Conservation (phyloP, 2,113 vertebrate species). For the Meles meles region DNA sequence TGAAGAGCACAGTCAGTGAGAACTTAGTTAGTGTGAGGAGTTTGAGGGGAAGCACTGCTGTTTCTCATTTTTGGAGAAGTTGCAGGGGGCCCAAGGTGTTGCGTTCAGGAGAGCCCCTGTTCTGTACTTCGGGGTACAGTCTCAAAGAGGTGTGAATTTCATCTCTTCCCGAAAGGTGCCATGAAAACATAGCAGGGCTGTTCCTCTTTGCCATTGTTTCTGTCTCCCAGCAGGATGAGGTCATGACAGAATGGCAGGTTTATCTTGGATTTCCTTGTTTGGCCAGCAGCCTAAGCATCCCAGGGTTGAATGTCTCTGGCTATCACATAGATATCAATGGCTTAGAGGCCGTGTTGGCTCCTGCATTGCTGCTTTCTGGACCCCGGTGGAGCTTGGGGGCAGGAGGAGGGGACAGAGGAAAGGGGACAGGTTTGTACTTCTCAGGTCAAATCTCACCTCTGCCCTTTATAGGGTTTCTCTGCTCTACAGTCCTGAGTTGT, state of each 20-base stretch:
- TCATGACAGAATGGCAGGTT: slow-evolving; percentile 29
- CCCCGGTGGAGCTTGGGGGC: neutral
- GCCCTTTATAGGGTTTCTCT: neutral
- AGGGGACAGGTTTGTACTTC: neutral
- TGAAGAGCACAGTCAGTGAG: neutral
- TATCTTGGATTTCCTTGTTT: slow-evolving; percentile 63
- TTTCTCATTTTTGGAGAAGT: neutral
- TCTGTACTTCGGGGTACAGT: neutral
- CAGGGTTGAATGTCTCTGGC: neutral
- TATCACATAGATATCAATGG: neutral
- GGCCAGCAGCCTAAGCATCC: slow-evolving; percentile 34
- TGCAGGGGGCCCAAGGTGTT: neutral
- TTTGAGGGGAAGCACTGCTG: neutral
- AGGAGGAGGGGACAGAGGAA: fast-evolving
- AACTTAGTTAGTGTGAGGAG: neutral
- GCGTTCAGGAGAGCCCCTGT: neutral
- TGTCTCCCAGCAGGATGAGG: slow-evolving; percentile 16
- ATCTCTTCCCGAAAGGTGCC: neutral
- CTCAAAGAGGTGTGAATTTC: slow-evolving; percentile 3
- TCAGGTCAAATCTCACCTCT: neutral
- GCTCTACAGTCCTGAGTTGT: neutral
- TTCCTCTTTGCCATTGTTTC: neutral
- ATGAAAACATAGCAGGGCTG: neutral
- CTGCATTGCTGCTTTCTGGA: neutral
- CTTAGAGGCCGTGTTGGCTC: neutral